Percentiles rank a stretch among this genome's conserved stretches.
Conservation (phyloP, 1,140 invertebrate species). For the Drosophila trapezifrons region DNA sequence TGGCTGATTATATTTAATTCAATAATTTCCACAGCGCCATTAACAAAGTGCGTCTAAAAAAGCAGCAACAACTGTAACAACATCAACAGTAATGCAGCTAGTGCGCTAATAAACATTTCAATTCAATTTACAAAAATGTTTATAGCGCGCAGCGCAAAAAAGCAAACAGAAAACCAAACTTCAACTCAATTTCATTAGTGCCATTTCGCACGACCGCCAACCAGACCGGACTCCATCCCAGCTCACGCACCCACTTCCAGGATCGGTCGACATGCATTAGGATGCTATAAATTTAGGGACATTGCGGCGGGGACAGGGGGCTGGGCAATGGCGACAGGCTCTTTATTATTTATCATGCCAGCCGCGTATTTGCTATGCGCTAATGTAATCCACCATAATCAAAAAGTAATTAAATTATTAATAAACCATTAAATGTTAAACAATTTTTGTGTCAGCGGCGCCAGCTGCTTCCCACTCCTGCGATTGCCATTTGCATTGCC, state of each 20-base stretch:
- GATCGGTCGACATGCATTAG: conserved; percentile 29
- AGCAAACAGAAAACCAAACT: conserved; percentile 70
- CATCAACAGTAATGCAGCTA: conserved; percentile 51
- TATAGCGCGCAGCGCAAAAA: conserved; percentile 26
- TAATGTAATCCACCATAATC: conserved; percentile 81
- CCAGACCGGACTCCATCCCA: background rate
- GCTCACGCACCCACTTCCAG: background rate
- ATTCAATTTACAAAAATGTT: conserved; percentile 79
- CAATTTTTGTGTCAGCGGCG: conserved; percentile 64
- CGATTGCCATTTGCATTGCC: conserved; percentile 49
- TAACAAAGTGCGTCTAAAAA: conserved; percentile 57
- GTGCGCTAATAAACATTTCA: conserved; percentile 77
- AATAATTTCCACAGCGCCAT: conserved; percentile 63
- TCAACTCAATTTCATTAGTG: conserved; percentile 78
- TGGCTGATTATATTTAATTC: conserved; percentile 55
- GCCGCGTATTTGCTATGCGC: conserved; percentile 64
- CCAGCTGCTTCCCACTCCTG: background rate
- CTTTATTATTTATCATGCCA: conserved; percentile 52
- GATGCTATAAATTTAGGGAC: conserved; percentile 24
- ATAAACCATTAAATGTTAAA: conserved; percentile 82
- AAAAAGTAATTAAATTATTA: conserved; percentile 83
- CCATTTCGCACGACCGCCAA: conserved; percentile 46
- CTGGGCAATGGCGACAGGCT: conserved; percentile 24
- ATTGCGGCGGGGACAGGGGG: background rate
- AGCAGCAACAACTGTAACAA: conserved; percentile 34